Conservation (phyloP, 2,113 vertebrate genomes). For the Craseonycteris thonglongyai region DNA sequence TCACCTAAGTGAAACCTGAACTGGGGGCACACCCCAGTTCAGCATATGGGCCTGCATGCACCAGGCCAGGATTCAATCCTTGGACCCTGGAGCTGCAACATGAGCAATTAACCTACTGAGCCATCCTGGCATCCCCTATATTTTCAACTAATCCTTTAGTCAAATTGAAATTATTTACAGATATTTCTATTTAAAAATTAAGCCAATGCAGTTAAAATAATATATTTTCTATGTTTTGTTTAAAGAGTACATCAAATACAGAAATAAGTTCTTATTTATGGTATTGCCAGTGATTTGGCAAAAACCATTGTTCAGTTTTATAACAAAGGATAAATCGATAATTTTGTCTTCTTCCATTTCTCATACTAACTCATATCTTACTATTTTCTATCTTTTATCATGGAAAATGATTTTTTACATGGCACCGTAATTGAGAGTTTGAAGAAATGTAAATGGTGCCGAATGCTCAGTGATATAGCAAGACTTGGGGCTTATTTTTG, state of each 20-base stretch:
- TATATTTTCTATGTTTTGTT: neutral
- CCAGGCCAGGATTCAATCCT: too few relatives aligned
- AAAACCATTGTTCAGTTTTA: neutral
- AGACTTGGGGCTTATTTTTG: neutral
- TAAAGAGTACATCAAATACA: neutral
- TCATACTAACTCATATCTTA: neutral
- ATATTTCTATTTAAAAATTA: slow-evolving; percentile 23
- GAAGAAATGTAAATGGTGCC: neutral
- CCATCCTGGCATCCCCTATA: too few relatives aligned
- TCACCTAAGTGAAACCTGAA: too few relatives aligned
- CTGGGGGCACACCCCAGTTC: too few relatives aligned
- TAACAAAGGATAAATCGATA: neutral
- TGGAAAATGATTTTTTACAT: neutral
- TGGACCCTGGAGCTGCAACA: too few relatives aligned
- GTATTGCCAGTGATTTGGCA: neutral
- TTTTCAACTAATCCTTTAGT: slow-evolving; percentile 22
- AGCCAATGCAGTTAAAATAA: slow-evolving; percentile 4
- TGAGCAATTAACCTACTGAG: too few relatives aligned
- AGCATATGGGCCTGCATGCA: too few relatives aligned
- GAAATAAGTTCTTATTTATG: neutral
- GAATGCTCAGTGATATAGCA: neutral
- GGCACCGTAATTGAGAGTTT: neutral
- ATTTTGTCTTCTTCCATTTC: neutral
- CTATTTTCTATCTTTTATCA: neutral
- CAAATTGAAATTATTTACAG: slow-evolving; percentile 42